phyloP scores from a whole-genome alignment of 2,797 vertebrate species.

The Girardinus metallicus region DNA sequence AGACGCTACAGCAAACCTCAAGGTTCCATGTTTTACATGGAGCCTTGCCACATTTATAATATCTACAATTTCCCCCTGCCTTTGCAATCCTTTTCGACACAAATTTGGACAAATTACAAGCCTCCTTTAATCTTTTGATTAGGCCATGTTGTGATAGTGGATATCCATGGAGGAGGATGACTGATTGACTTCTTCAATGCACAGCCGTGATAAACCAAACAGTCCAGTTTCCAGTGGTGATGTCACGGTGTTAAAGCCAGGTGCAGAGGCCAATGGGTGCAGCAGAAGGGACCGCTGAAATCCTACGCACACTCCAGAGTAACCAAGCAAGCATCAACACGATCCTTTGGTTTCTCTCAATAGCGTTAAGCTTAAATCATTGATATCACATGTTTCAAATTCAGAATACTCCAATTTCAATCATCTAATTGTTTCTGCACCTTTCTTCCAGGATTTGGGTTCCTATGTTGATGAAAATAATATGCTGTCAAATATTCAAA shows the following conservation, averaged over 20 bases:
- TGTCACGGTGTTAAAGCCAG: conserved; percentile 72
- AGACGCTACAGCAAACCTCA: conserved; percentile 57
- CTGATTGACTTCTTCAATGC: conserved; percentile 70
- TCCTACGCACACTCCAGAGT: conserved; percentile 69
- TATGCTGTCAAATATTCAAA: conserved; percentile 60
- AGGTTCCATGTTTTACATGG: conserved; percentile 65
- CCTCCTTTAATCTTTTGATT: conserved; percentile 75
- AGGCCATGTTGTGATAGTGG: conserved; percentile 72
- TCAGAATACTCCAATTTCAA: conserved; percentile 74
- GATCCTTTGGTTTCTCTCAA: conserved; percentile 65
- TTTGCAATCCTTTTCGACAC: conserved; percentile 29
- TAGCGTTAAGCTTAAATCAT: conserved; percentile 68
- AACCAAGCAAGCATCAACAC: conserved; percentile 61
- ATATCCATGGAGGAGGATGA: conserved; percentile 69
- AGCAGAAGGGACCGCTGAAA: conserved; percentile 68
- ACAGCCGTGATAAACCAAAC: conserved; percentile 70
- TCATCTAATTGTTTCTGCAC: conserved; percentile 72
- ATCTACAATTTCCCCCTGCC: conserved; percentile 60
- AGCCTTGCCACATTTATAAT: conserved; percentile 64
- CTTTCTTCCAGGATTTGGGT: conserved; percentile 66
- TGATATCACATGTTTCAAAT: conserved; percentile 77
- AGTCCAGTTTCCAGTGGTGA: conserved; percentile 65
- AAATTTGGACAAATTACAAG: conserved; percentile 68
- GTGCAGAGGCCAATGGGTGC: conserved; percentile 67
- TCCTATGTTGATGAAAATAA: conserved; percentile 78